A percentile compares a stretch with the other conserved stretches of the same genome.
phyloP scores from a whole-genome alignment of 2,797 vertebrate genomes.

The Alauda arvensis region DNA sequence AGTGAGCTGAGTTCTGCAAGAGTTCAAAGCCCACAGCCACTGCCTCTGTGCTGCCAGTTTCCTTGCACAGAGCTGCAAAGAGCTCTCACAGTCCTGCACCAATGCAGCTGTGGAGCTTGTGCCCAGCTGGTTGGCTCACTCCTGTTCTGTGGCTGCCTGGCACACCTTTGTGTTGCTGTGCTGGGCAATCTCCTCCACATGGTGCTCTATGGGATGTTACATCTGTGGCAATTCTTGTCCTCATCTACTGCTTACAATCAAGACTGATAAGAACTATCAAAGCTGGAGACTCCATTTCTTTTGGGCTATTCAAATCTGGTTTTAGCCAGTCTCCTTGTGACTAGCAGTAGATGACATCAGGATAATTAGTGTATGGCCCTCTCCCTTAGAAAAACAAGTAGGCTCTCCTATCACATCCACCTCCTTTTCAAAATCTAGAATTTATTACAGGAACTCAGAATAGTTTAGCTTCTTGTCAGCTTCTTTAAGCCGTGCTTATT shows the following conservation, averaged over 20 bases:
- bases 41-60: background rate
- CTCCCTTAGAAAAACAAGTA: background rate
- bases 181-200: background rate
- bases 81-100: background rate
- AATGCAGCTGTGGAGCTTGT: background rate
- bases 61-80: background rate
- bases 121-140: background rate
- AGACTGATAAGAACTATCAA: background rate
- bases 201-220: background rate
- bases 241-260: background rate
- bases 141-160: background rate
- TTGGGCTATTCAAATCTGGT: background rate
- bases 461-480: background rate
- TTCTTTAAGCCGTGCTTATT: background rate
- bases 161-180: background rate
- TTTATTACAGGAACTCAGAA: background rate
- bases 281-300: background rate
- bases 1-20: background rate
- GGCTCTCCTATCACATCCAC: background rate
- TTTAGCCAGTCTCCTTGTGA: background rate
- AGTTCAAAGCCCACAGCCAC: background rate
- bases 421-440: background rate
- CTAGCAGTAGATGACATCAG: background rate
- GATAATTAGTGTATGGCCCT: background rate
- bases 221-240: background rate